Conservation (phyloP, 2,797 vertebrate genomes). For the Scolopax bukidnonensis region DNA sequence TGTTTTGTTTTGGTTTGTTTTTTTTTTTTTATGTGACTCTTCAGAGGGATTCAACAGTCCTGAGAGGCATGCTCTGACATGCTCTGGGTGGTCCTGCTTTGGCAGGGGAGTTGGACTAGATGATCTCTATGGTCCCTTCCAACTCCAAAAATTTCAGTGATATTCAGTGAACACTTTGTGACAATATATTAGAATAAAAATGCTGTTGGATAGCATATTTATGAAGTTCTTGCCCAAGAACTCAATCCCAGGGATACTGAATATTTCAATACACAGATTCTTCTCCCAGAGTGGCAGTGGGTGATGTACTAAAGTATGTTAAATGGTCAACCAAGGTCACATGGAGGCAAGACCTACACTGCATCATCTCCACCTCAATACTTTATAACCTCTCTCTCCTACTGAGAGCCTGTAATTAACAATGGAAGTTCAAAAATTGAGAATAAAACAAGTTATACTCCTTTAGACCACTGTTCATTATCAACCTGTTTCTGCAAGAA, state of each 20-base stretch:
- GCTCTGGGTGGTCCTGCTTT: no score
- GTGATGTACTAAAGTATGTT: neutral
- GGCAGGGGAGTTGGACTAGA: no score
- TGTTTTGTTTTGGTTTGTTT: no score
- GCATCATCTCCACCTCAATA: neutral
- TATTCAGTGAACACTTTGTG: no score
- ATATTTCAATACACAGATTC: neutral
- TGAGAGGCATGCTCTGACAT: no score
- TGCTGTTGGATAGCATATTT: fast-evolving
- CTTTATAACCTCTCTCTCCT: neutral
- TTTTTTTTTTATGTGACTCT: neutral
- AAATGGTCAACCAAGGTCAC: neutral
- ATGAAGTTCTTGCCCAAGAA: neutral
- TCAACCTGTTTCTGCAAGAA: no score
- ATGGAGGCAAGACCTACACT: neutral
- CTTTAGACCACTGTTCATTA: neutral
- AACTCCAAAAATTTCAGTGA: no score
- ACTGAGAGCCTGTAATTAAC: neutral
- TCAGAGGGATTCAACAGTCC: neutral
- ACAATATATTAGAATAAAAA: neutral
- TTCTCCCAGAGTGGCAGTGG: neutral
- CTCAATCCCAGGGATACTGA: neutral
- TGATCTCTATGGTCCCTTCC: no score
- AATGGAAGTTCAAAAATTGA: fast-evolving
- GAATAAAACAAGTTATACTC: neutral